Evolutionary conservation across 2,888 invertebrate species (phyloP).

Genomic region (Hirtodrosophila confusa): DNA sequence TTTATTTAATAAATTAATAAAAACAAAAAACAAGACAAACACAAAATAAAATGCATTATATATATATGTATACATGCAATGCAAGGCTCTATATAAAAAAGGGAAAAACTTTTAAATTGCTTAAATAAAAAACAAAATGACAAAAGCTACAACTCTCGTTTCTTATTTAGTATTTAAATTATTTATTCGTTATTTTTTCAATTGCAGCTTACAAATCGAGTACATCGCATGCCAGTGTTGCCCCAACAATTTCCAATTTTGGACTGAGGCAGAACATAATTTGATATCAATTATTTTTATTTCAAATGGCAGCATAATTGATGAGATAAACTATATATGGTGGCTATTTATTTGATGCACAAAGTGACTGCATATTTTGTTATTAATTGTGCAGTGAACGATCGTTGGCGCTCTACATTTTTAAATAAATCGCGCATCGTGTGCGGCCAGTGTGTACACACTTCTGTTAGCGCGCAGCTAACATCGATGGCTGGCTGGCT

Average conservation of each 20-base stretch:
- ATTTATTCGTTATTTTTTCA: slow-evolving; percentile 1
- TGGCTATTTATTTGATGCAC: no score
- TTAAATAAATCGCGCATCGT: slow-evolving; percentile 14
- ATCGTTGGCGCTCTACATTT: not conserved
- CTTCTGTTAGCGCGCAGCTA: not conserved
- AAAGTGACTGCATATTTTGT: no score
- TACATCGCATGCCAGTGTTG: slow-evolving; percentile 13
- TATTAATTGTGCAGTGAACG: no score
- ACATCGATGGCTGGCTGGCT: slow-evolving; percentile 18
- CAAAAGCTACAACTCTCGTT: slow-evolving; percentile 32
- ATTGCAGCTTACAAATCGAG: slow-evolving; percentile 8
- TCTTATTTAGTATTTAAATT: slow-evolving; percentile 1
- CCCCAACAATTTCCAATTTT: slow-evolving; percentile 2
- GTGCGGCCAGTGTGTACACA: slow-evolving; percentile 29
- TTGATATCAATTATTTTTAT: no score
- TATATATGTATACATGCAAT: slow-evolving; percentile 55
- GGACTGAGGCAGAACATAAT: not conserved
- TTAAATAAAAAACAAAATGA: slow-evolving; percentile 65
- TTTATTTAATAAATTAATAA: slow-evolving; percentile 66
- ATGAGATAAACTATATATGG: no score
- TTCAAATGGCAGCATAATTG: no score
- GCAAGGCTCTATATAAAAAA: slow-evolving; percentile 68
- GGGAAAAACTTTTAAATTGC: slow-evolving; percentile 70
- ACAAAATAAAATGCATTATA: slow-evolving; percentile 31
- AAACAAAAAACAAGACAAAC: slow-evolving; percentile 31